Evolutionary conservation across 2,113 vertebrate species (phyloP).

Genomic region (Anolis sagrei): DNA sequence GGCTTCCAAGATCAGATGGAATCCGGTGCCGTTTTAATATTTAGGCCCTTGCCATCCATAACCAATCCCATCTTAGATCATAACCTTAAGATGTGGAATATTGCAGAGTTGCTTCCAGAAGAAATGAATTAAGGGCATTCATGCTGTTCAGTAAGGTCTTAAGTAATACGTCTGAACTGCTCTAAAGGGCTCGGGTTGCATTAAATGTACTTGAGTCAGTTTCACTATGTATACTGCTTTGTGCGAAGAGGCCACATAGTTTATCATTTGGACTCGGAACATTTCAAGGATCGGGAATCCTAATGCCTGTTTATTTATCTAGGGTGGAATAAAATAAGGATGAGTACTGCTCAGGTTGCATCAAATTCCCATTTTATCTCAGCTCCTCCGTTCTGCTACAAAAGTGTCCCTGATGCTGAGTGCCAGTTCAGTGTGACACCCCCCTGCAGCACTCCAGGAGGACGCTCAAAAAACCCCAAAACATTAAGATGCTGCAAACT

Average conservation of each 20-base stretch:
- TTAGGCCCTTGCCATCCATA: neutral
- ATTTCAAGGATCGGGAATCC: neutral
- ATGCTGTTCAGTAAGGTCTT: neutral
- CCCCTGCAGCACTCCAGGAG: neutral
- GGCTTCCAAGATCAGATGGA: too few relatives aligned
- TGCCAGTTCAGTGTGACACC: too few relatives aligned
- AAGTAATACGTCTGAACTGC: neutral
- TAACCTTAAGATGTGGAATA: neutral
- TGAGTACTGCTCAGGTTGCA: neutral
- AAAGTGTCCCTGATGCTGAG: too few relatives aligned
- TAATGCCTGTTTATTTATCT: neutral
- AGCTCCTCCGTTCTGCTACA: too few relatives aligned
- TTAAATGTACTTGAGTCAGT: neutral
- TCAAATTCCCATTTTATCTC: too few relatives aligned
- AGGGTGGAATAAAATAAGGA: neutral
- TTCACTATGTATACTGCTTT: neutral
- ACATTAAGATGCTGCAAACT: neutral
- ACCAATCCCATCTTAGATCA: neutral
- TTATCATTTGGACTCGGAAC: too few relatives aligned
- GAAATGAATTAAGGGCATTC: neutral
- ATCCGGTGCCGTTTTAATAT: too few relatives aligned
- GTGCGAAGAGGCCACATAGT: neutral
- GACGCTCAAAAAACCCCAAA: neutral
- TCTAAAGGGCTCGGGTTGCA: neutral
- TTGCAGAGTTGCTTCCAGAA: neutral